These are phyloP conservation scores for Scomber scombrus DNA, from an alignment of 2,113 vertebrate species.

Conservation along the genomic window DNA sequence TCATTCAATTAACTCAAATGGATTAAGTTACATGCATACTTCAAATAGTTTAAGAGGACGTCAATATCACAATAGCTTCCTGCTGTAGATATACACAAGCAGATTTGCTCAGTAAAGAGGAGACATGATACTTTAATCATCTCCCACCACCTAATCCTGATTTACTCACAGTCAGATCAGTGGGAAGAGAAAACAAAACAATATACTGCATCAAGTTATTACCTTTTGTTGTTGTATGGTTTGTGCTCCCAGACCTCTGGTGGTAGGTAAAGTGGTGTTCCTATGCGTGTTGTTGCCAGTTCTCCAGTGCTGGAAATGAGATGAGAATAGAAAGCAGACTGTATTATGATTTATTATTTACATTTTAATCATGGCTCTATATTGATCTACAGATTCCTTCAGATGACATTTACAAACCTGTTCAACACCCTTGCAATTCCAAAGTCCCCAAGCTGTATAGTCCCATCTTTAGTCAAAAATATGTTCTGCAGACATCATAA, in stretches of 20 bases:
- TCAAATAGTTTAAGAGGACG: constrained; percentile 29
- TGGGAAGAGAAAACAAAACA: not conserved
- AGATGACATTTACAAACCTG: constrained; percentile 87
- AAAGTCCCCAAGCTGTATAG: constrained; percentile 97
- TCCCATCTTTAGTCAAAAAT: constrained; percentile 98
- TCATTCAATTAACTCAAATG: constrained; percentile 16
- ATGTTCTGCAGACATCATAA: constrained; percentile 89
- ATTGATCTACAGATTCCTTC: not conserved
- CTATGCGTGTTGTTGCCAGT: constrained; percentile 96
- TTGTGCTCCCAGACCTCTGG: constrained; percentile 79
- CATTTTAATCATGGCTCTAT: not conserved
- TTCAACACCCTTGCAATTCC: constrained; percentile 97
- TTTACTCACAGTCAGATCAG: constrained; percentile 1
- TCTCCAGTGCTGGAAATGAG: constrained; percentile 90
- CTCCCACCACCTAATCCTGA: constrained; percentile 15
- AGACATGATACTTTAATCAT: constrained; percentile 46
- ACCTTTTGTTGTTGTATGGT: constrained; percentile 99
- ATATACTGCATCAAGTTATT: too few species aligned
- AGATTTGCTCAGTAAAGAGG: constrained; percentile 48
- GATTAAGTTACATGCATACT: constrained; percentile 32
- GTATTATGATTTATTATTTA: not conserved
- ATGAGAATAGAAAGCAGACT: not conserved
- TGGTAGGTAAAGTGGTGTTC: constrained; percentile 95
- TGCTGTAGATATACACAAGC: constrained; percentile 33
- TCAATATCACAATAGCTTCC: constrained; percentile 61